These are phyloP conservation scores for Bursaphelenchus okinawaensis DNA, from an alignment of 2,888 invertebrate species.

Conservation along the genomic window DNA sequence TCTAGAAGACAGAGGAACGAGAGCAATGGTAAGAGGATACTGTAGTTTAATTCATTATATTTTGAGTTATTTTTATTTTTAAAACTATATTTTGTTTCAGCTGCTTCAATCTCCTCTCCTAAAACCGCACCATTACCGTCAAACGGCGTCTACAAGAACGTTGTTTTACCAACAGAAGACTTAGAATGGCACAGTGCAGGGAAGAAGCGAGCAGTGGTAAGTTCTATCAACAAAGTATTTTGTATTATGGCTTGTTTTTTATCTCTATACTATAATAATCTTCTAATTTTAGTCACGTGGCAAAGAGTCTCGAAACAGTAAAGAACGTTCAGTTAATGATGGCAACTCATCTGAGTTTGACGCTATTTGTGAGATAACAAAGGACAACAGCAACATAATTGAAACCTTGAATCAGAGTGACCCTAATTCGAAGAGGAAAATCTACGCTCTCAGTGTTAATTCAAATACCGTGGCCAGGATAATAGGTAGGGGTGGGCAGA, in stretches of 20 bases:
- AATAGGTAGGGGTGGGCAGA: conserved; percentile 91
- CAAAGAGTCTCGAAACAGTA: neutral
- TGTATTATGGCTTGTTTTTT: too few species aligned
- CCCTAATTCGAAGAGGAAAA: conserved; percentile 11
- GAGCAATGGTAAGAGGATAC: neutral
- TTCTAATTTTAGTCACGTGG: conserved; percentile 9
- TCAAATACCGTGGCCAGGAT: conserved; percentile 90
- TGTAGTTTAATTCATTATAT: neutral
- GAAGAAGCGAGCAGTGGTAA: conserved; percentile 23
- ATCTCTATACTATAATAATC: too few species aligned
- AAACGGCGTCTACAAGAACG: neutral
- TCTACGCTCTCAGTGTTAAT: conserved; percentile 12
- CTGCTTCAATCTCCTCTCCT: neutral
- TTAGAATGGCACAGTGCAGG: conserved; percentile 23
- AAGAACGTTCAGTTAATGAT: neutral
- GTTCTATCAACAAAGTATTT: too few species aligned
- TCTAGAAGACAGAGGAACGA: conserved; percentile 24
- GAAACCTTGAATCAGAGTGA: conserved; percentile 6
- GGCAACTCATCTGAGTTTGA: neutral
- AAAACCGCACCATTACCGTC: neutral
- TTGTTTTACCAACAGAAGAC: too few species aligned
- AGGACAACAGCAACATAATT: conserved; percentile 2
- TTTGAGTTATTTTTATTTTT: neutral
- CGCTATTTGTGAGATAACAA: neutral
- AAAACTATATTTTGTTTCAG: neutral